Evolutionary conservation across 2,888 invertebrate genomes (phyloP).

Genomic region (Biston stratarius): DNA sequence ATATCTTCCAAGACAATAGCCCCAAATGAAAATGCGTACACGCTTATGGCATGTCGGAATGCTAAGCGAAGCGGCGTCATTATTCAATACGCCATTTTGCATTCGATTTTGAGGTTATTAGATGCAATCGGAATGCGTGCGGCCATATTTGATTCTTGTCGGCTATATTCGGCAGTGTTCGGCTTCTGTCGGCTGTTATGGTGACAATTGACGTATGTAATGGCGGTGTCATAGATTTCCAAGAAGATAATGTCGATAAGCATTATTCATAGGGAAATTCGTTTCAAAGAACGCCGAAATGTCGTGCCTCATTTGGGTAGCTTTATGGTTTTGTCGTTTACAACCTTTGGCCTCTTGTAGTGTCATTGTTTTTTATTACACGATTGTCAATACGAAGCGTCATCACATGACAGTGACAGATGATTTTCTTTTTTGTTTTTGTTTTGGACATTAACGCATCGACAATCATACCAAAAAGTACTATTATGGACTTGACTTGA

Average conservation of each 20-base stretch:
- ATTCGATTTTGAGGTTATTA: constrained; percentile 86
- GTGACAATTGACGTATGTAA: constrained; percentile 75
- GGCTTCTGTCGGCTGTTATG: constrained; percentile 66
- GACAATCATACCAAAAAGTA: no score
- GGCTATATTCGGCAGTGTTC: constrained; percentile 74
- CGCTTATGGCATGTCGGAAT: constrained; percentile 84
- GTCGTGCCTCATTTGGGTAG: constrained; percentile 41
- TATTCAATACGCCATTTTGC: constrained; percentile 84
- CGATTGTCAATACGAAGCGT: constrained; percentile 18
- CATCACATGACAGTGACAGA: constrained; percentile 15
- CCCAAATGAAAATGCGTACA: constrained; percentile 84
- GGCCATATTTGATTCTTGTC: constrained; percentile 77
- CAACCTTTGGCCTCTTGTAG: constrained; percentile 30
- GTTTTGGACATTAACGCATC: background rate
- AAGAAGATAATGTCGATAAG: constrained; percentile 65
- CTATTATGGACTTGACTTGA: no score
- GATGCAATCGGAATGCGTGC: constrained; percentile 85
- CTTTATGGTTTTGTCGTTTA: constrained; percentile 48
- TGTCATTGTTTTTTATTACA: constrained; percentile 29
- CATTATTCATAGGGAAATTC: constrained; percentile 64
- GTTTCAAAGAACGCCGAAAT: constrained; percentile 54
- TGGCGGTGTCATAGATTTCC: constrained; percentile 71
- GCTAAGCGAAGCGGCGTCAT: constrained; percentile 83
- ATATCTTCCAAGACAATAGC: constrained; percentile 85
- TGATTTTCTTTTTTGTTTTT: background rate